Conservation (phyloP, 2,888 invertebrate genomes). For the Eupithecia tripunctaria region DNA sequence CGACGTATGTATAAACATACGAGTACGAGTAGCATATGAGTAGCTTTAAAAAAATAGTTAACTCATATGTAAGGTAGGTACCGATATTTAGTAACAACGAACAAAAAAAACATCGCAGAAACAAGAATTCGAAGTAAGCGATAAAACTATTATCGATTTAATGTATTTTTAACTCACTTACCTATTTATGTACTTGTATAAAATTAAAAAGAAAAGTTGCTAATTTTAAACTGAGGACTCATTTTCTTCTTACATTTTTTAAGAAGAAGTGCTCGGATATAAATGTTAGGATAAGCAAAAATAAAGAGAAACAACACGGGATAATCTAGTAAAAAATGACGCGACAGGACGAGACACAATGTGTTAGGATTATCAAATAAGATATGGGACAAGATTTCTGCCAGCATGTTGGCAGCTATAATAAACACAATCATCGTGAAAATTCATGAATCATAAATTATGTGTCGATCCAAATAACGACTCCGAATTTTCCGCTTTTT, state of each 20-base stretch:
- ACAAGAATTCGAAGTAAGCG: no score
- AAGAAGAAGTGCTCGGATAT: constrained; percentile 43
- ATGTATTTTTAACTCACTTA: no score
- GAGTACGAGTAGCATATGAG: no score
- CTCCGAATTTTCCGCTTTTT: no score
- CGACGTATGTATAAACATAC: no score
- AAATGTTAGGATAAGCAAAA: constrained; percentile 58
- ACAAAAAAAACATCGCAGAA: no score
- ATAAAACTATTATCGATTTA: no score
- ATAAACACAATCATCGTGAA: background rate
- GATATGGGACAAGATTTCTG: background rate
- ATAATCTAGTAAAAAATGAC: constrained; percentile 66
- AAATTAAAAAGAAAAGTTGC: background rate
- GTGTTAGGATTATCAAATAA: constrained; percentile 55
- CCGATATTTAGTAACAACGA: no score
- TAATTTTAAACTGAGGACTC: background rate
- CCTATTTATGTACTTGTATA: no score
- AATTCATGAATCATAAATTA: background rate
- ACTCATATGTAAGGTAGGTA: no score
- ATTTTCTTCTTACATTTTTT: background rate
- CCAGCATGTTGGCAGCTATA: background rate
- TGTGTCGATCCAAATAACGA: no score
- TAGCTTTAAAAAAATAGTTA: no score
- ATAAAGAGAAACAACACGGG: constrained; percentile 58
- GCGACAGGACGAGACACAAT: constrained; percentile 54